A percentile compares a stretch with the other conserved stretches of the same genome.
Conservation (phyloP, 2,797 vertebrate genomes). For the Eulemur rubriventer region DNA sequence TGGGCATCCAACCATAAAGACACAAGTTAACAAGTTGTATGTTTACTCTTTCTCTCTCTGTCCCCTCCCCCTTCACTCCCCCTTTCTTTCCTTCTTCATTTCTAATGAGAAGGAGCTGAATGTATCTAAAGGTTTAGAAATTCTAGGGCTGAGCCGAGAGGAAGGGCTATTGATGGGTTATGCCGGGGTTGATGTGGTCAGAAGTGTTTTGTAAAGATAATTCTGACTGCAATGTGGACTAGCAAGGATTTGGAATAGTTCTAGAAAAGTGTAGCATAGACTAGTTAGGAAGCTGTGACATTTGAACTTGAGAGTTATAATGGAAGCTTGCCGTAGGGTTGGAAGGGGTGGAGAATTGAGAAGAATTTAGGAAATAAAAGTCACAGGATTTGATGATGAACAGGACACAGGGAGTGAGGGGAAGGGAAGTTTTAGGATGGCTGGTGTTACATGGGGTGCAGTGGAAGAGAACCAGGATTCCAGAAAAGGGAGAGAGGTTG, state of each 20-base stretch:
- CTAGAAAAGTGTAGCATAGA: background rate
- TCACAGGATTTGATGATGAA: background rate
- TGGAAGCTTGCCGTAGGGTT: background rate
- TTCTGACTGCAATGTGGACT: background rate
- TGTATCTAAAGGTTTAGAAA: background rate
- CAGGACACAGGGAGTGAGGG: background rate
- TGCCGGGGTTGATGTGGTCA: background rate
- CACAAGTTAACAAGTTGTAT: background rate
- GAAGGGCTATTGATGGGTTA: background rate
- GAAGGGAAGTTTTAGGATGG: background rate
- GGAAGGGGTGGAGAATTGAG: background rate
- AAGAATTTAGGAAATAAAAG: background rate
- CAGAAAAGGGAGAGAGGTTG: background rate
- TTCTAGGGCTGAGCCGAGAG: background rate
- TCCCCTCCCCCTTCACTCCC: fast-evolving
- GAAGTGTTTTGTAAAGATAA: background rate
- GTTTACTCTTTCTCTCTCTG: background rate
- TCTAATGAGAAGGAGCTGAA: background rate
- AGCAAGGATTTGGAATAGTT: background rate
- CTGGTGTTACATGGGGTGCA: too few species aligned
- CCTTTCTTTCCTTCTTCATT: background rate
- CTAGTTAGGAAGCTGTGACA: background rate
- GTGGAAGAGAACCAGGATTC: background rate
- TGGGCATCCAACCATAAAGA: background rate
- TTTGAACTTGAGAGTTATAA: background rate